These are phyloP conservation scores for Cataglyphis altisquamis DNA, from an alignment of 2,888 invertebrate genomes.

Conservation along the genomic window DNA sequence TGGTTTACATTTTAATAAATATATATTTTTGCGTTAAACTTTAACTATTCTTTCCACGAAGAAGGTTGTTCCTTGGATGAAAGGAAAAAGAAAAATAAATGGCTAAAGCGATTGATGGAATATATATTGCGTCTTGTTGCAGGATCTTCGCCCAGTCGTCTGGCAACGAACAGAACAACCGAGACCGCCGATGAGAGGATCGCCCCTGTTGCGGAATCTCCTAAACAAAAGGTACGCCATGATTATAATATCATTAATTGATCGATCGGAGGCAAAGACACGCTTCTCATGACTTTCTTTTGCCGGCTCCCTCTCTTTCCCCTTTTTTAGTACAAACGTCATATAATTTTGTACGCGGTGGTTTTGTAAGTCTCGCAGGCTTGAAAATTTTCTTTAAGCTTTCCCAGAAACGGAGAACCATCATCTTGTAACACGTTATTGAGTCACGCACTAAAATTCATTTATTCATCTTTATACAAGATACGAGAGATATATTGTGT, in stretches of 20 bases:
- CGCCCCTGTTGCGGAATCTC: slow-evolving; percentile 86
- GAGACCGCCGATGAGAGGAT: slow-evolving; percentile 83
- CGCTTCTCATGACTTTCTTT: slow-evolving; percentile 72
- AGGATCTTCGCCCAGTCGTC: slow-evolving; percentile 87
- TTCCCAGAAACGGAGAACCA: slow-evolving; percentile 40
- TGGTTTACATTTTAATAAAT: not conserved
- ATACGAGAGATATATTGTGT: not conserved
- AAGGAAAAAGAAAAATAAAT: not conserved
- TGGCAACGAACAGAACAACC: slow-evolving; percentile 86
- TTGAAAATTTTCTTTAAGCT: slow-evolving; percentile 57
- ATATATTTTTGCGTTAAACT: not conserved
- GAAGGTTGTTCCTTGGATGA: not conserved
- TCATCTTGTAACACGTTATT: slow-evolving; percentile 13
- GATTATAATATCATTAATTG: not conserved
- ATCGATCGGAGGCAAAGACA: slow-evolving; percentile 33
- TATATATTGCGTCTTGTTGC: slow-evolving; percentile 74
- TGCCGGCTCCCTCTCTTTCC: slow-evolving; percentile 53
- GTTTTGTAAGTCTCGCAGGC: slow-evolving; percentile 36
- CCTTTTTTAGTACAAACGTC: not conserved
- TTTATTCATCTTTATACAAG: not conserved
- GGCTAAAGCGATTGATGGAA: not conserved
- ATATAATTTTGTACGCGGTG: slow-evolving; percentile 46
- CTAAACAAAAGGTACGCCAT: slow-evolving; percentile 86
- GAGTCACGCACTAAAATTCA: slow-evolving; percentile 18
- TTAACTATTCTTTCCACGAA: not conserved